These are phyloP conservation scores for Agonopterix subpropinquella DNA, from an alignment of 2,888 invertebrate genomes.

Conservation along the genomic window DNA sequence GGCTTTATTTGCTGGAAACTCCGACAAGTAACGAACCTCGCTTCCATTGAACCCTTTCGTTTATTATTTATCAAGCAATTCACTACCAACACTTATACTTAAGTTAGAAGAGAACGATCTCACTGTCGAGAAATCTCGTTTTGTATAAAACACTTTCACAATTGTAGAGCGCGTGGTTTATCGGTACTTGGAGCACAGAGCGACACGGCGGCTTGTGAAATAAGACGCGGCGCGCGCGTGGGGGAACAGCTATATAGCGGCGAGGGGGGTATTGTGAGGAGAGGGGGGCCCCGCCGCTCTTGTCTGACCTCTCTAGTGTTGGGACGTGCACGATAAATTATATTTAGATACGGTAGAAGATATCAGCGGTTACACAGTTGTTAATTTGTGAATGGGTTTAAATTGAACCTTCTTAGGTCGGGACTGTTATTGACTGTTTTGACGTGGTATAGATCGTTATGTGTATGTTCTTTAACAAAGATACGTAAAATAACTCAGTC, in stretches of 20 bases:
- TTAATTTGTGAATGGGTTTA: no score
- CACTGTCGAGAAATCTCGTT: slow-evolving; percentile 60
- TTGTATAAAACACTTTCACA: slow-evolving; percentile 68
- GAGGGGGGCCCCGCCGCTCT: slow-evolving; percentile 30
- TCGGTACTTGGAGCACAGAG: slow-evolving; percentile 34
- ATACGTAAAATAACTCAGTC: no score
- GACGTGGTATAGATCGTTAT: no score
- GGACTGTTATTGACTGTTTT: no score
- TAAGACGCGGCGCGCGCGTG: slow-evolving; percentile 69
- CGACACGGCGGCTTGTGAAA: slow-evolving; percentile 52
- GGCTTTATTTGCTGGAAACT: slow-evolving; percentile 74
- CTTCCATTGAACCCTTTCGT: slow-evolving; percentile 73
- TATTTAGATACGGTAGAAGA: background rate
- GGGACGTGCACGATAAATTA: slow-evolving; percentile 24
- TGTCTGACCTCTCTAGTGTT: slow-evolving; percentile 54
- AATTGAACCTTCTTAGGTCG: no score
- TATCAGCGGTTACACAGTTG: no score
- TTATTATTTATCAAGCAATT: slow-evolving; percentile 51
- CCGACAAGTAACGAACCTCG: slow-evolving; percentile 74
- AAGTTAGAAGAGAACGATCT: slow-evolving; percentile 24
- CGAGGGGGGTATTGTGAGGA: slow-evolving; percentile 28
- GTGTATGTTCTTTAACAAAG: no score
- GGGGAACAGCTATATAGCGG: slow-evolving; percentile 45
- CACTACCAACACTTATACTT: slow-evolving; percentile 39
- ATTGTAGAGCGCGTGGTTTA: slow-evolving; percentile 56